phyloP scores from a whole-genome alignment of 2,888 invertebrate genomes.

The Pandemis heparana region DNA sequence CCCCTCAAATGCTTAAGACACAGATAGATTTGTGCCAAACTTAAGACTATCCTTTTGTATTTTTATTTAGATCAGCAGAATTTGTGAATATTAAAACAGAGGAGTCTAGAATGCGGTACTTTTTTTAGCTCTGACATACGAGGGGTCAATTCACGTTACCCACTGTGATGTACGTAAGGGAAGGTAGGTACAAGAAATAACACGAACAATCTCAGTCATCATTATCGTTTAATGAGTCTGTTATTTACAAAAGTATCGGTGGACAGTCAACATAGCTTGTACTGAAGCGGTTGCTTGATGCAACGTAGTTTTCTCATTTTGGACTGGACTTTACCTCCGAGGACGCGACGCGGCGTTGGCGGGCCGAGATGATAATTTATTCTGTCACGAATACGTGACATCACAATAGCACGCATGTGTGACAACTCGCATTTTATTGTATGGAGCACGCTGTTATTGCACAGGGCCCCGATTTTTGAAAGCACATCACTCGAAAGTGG shows the following conservation, averaged over 20 bases:
- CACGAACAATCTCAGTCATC: constrained; percentile 69
- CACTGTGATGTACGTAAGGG: neutral
- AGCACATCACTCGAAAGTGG: no score
- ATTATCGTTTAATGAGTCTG: constrained; percentile 79
- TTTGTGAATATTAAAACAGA: no score
- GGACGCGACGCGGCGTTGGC: neutral
- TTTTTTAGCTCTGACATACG: no score
- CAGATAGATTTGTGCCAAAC: no score
- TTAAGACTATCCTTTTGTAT: no score
- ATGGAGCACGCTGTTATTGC: neutral
- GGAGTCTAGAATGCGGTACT: no score
- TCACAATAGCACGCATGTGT: neutral
- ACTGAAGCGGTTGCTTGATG: constrained; percentile 44
- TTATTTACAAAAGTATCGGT: constrained; percentile 83
- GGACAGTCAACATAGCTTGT: constrained; percentile 69
- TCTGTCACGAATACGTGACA: neutral
- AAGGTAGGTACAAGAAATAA: constrained; percentile 50
- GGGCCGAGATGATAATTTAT: neutral
- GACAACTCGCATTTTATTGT: neutral
- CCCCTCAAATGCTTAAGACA: no score
- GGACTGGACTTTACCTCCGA: neutral
- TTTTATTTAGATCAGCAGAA: no score
- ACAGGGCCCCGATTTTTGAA: no score
- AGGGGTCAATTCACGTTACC: neutral
- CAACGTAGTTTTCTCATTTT: constrained; percentile 14